phyloP scores from a whole-genome alignment of 2,113 vertebrate species.

The Peucedramus taeniatus region DNA sequence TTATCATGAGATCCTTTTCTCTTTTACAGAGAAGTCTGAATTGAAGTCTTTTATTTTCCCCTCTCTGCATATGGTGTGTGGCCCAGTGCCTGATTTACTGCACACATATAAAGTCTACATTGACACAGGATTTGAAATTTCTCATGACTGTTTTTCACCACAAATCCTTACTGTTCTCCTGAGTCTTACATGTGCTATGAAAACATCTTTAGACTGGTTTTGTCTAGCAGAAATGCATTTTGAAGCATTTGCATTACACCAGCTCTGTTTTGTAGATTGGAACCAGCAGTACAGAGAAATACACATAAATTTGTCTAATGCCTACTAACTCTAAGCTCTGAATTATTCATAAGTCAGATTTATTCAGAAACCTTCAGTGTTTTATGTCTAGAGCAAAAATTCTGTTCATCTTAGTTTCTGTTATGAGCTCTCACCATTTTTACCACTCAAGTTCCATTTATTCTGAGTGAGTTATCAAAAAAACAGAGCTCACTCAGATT shows the following conservation, averaged over 20 bases:
- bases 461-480: background rate
- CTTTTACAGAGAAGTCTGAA: background rate
- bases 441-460: background rate
- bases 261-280: background rate
- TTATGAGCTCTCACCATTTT: background rate
- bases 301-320: background rate
- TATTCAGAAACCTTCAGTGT: background rate
- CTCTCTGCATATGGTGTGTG: fast-evolving
- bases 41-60: background rate
- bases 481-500: background rate
- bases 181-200: background rate
- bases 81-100: background rate
- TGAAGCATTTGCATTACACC: background rate
- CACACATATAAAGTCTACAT: background rate
- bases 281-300: background rate
- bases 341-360: background rate
- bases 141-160: background rate
- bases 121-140: background rate
- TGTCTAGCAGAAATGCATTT: background rate
- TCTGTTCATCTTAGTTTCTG: background rate
- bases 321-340: background rate
- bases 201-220: background rate
- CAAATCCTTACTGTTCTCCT: background rate
- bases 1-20: background rate
- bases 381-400: background rate